Conservation (phyloP, 1,140 invertebrate genomes). For the Nomia melanderi region DNA sequence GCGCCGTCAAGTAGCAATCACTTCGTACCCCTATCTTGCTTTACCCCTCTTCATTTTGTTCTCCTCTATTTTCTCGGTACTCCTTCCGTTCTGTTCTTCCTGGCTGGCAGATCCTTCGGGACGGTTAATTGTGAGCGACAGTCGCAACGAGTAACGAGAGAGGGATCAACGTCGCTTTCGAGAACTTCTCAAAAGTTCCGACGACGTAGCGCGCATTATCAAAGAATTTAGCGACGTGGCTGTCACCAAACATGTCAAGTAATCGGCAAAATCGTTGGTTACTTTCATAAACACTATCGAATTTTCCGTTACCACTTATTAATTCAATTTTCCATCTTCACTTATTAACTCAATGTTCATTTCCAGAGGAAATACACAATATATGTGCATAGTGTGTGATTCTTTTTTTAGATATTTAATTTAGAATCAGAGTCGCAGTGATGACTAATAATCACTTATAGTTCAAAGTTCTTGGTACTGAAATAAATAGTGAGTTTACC, state of each 20-base stretch:
- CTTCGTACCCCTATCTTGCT: conserved; percentile 50
- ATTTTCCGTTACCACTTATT: no score
- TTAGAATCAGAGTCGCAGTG: no score
- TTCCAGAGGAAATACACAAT: no score
- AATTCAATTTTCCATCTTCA: no score
- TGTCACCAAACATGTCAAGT: conserved; percentile 4
- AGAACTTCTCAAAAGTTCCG: conserved; percentile 66
- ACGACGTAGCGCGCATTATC: conserved; percentile 49
- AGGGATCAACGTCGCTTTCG: conserved; percentile 72
- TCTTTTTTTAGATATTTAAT: no score
- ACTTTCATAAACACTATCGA: not conserved
- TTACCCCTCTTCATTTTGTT: conserved; percentile 53
- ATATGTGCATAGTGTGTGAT: no score
- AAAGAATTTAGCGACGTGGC: conserved; percentile 45
- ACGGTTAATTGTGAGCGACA: conserved; percentile 77
- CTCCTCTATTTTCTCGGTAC: conserved; percentile 66
- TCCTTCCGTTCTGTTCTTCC: conserved; percentile 62
- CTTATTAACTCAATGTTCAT: no score
- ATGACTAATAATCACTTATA: no score
- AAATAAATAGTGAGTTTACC: no score
- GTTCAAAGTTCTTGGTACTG: no score
- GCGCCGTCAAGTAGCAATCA: conserved; percentile 65
- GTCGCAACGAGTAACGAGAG: conserved; percentile 68
- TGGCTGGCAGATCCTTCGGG: conserved; percentile 68
- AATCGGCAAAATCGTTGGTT: not conserved